These are phyloP conservation scores for Panthera tigris DNA, from an alignment of 2,113 vertebrate species.

Conservation along the genomic window DNA sequence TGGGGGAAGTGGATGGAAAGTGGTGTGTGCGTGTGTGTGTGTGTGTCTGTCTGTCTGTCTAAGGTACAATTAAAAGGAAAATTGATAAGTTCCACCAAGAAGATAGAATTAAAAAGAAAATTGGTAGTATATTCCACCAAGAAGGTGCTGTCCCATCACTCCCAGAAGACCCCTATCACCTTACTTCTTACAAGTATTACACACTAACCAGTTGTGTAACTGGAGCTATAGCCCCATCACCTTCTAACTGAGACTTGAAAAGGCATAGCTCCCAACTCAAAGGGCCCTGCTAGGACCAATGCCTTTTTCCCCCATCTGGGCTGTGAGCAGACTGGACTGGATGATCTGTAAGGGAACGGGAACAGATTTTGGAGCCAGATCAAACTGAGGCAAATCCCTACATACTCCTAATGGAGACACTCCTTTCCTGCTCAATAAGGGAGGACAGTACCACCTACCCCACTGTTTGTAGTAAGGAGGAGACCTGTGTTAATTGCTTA, in stretches of 20 bases:
- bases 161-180: neutral
- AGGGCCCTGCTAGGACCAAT: neutral
- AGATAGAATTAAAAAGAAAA: neutral
- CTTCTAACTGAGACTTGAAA: neutral
- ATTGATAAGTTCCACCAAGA: neutral
- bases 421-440: neutral
- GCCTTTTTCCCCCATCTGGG: neutral
- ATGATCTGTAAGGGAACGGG: neutral
- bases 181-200: neutral
- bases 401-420: neutral
- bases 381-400: neutral
- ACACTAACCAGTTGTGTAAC: neutral
- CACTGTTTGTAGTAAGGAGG: neutral
- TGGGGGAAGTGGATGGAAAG: neutral
- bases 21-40: neutral
- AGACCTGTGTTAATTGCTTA: neutral
- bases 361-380: neutral
- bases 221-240: neutral
- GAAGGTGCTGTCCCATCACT: neutral
- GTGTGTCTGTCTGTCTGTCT: rapidly evolving
- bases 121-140: neutral
- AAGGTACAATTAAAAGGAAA: neutral
- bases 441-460: neutral
- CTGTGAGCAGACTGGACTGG: neutral
- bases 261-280: neutral